A percentile compares a stretch with the other conserved stretches of the same genome.
These are phyloP conservation scores for Ormyrus rosae DNA, from an alignment of 2,888 invertebrate genomes.

Conservation along the genomic window DNA sequence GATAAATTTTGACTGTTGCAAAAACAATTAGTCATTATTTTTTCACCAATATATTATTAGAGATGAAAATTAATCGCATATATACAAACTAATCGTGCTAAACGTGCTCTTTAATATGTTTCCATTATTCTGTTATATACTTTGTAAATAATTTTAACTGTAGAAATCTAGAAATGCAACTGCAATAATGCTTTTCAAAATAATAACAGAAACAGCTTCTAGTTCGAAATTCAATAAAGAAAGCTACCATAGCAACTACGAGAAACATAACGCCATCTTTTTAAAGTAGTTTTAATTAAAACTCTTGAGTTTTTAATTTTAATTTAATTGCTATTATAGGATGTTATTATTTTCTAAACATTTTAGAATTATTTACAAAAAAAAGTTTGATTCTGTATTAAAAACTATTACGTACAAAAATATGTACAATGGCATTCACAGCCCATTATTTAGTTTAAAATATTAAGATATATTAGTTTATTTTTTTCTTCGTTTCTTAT, in stretches of 20 bases:
- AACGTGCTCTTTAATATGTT: conserved; percentile 45
- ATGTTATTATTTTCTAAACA: too few relatives aligned
- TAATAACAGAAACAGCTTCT: background rate
- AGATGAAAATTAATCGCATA: too few relatives aligned
- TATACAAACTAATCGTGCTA: too few relatives aligned
- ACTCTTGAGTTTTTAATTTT: too few relatives aligned
- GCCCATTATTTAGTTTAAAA: conserved; percentile 18
- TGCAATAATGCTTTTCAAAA: background rate
- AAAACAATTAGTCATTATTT: too few relatives aligned
- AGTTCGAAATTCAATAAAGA: conserved; percentile 29
- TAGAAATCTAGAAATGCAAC: background rate
- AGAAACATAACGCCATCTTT: conserved; percentile 31
- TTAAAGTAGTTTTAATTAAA: too few relatives aligned
- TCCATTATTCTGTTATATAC: conserved; percentile 62
- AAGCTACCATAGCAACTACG: conserved; percentile 44
- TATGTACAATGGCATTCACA: background rate
- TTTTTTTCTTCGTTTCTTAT: conserved; percentile 40
- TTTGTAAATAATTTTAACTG: conserved; percentile 11
- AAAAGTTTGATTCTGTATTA: too few relatives aligned
- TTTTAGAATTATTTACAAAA: too few relatives aligned
- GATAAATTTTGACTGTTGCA: too few relatives aligned
- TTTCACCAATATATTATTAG: too few relatives aligned
- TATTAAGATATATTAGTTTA: conserved; percentile 14
- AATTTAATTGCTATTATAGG: too few relatives aligned
- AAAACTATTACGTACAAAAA: background rate